Conservation (phyloP, 2,797 vertebrate species). For the Chelonia mydas region DNA sequence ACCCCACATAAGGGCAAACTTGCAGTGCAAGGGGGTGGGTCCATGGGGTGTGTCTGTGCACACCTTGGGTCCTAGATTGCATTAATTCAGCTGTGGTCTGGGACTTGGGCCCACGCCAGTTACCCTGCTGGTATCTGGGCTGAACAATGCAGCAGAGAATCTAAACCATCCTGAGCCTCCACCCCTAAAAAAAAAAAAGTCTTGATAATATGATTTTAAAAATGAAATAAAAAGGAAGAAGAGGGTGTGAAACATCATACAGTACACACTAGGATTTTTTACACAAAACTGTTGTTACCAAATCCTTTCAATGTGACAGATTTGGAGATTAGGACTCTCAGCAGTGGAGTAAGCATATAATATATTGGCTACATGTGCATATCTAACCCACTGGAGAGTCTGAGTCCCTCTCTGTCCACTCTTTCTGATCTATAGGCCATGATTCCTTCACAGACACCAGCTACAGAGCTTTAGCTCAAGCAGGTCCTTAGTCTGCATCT, state of each 20-base stretch:
- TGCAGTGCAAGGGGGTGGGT: neutral
- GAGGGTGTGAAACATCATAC: neutral
- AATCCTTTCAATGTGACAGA: neutral
- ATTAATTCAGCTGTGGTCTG: accelerated
- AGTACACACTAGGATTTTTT: neutral
- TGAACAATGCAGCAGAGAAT: neutral
- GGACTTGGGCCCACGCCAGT: neutral
- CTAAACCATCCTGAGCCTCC: neutral
- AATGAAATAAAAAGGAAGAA: neutral
- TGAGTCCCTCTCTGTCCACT: neutral
- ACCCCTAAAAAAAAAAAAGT: neutral
- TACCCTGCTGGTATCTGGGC: neutral
- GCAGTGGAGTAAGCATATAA: neutral
- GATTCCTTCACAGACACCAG: neutral
- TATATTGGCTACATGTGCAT: neutral
- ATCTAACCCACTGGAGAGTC: neutral
- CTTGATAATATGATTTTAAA: neutral
- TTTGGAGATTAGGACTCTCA: neutral
- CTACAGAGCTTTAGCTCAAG: neutral
- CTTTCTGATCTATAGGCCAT: neutral
- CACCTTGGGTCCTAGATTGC: neutral
- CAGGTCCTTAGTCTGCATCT: neutral
- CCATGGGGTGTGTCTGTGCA: accelerated
- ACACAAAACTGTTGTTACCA: too few relatives aligned
- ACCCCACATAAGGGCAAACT: neutral